Evolutionary conservation across 1,140 invertebrate genomes (phyloP).

Genomic region (Hirudo medicinalis): DNA sequence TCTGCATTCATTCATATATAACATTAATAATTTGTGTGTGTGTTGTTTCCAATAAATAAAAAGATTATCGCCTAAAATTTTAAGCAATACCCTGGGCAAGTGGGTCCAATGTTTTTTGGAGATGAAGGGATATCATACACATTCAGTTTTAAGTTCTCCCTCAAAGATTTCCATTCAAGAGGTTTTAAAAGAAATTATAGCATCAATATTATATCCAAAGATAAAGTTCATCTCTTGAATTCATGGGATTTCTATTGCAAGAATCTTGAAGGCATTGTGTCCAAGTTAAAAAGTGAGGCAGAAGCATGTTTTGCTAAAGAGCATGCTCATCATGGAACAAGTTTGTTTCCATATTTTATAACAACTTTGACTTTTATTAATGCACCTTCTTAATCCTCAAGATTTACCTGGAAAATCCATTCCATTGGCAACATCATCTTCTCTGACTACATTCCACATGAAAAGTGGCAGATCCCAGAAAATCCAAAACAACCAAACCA

Average conservation of each 20-base stretch:
- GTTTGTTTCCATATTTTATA: background rate
- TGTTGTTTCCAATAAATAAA: too few species aligned
- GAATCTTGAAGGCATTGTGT: slow-evolving; percentile 6
- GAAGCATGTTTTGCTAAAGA: background rate
- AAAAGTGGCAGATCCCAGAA: background rate
- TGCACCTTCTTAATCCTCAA: background rate
- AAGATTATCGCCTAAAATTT: too few species aligned
- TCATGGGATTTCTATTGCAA: background rate
- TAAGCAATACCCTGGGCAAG: background rate
- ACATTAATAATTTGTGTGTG: too few species aligned
- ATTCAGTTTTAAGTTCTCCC: background rate
- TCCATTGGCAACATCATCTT: background rate
- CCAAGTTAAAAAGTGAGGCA: background rate
- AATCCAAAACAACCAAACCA: slow-evolving; percentile 1
- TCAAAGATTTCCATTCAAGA: slow-evolving; percentile 13
- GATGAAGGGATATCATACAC: background rate
- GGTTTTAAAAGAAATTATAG: slow-evolving; percentile 8
- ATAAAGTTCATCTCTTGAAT: slow-evolving; percentile 6
- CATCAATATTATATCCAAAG: background rate
- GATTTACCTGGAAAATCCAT: background rate
- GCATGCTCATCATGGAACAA: slow-evolving; percentile 8
- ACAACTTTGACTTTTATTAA: background rate
- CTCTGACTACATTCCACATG: background rate
- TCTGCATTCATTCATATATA: too few species aligned
- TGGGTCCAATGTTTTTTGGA: slow-evolving; percentile 10